These are phyloP conservation scores for Pocillopora meandrina DNA, from an alignment of 92 coral and sea anemone genomes.

Conservation along the genomic window DNA sequence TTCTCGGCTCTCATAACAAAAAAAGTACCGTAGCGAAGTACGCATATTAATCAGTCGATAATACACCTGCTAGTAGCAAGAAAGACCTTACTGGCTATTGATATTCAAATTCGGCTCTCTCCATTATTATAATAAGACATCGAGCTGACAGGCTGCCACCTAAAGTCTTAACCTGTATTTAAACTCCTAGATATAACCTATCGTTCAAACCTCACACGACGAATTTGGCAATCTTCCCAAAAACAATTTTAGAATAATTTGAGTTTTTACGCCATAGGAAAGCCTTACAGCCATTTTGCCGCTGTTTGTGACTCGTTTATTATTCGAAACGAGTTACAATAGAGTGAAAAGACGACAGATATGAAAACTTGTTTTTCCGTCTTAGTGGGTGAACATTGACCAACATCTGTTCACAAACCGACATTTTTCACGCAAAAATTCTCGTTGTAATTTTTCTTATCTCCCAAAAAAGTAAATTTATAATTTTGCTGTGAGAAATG, in stretches of 20 bases:
- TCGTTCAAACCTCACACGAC: not conserved
- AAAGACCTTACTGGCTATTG: constrained; percentile 53
- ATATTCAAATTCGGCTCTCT: constrained; percentile 65
- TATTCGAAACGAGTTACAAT: constrained; percentile 3
- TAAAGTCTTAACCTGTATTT: constrained; percentile 21
- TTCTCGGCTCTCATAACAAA: constrained; percentile 47
- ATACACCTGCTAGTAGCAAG: constrained; percentile 43
- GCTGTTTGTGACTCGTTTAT: constrained; percentile 9
- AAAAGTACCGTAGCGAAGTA: constrained; percentile 34
- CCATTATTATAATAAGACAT: constrained; percentile 29
- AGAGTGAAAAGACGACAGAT: constrained; percentile 17
- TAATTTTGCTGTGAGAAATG: constrained; percentile 21
- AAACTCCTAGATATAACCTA: constrained; percentile 31
- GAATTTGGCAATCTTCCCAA: not conserved
- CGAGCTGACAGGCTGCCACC: constrained; percentile 42
- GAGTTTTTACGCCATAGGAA: not conserved
- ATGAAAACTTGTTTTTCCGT: constrained; percentile 9
- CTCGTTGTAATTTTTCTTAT: not conserved
- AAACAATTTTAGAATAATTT: not conserved
- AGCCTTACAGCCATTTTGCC: constrained; percentile 11
- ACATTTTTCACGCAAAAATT: constrained; percentile 16
- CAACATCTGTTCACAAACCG: constrained; percentile 19
- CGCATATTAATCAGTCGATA: constrained; percentile 49
- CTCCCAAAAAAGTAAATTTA: not conserved
- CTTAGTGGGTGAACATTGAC: constrained; percentile 25